Evolutionary conservation across 1,140 invertebrate species (phyloP), one percentile per base, ranked within the genome.

Genomic region (Ips nitidus): DNA sequence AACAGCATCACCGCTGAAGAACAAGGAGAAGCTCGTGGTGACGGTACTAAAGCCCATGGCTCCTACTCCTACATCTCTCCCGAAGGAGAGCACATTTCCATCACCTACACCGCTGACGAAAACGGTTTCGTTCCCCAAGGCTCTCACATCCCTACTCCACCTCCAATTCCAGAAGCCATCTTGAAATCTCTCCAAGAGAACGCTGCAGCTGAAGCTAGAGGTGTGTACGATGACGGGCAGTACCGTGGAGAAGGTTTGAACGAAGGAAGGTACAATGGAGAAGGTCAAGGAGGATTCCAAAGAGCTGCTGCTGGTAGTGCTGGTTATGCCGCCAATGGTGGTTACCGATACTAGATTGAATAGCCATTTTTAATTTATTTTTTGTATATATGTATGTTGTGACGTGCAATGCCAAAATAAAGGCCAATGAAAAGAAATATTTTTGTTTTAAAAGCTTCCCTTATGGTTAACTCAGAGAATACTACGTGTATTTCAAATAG

Each of bases 1-100:
- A 86, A 88, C 70, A 86, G 86, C 4, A 88, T 87, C 62, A 66
- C 77, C 2, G 83, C 80, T 7, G 78, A 87, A 71, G 86, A 87
- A 72, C 76, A 78, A 52, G 86, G 86, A 4, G 80, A 81, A 42
- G 60, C 76, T 0, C 78, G 81, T 41, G 69, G 69, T 8, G 76
- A 78, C 7, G 75, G 77, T 43, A 73, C 75, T 8, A 69, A 75
- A 62, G 72, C 77, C 38, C 82, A 84, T 70, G 86, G 85, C 41
- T 82, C 81, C 2, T 86, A 82, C 72, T 82, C 82, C 38, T 87
- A 86, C 73, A 83, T 82, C 4, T 83, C 83, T 37, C 82, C 84
- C 0, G 84, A 86, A 53, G 84, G 84, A 36, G 76, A 82, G n/a
- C 74, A 81, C n/a, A 82, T 86, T 62, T 80, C 80, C 2, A 79